Conservation (phyloP, 2,113 vertebrate species). For the Neofelis nebulosa region DNA sequence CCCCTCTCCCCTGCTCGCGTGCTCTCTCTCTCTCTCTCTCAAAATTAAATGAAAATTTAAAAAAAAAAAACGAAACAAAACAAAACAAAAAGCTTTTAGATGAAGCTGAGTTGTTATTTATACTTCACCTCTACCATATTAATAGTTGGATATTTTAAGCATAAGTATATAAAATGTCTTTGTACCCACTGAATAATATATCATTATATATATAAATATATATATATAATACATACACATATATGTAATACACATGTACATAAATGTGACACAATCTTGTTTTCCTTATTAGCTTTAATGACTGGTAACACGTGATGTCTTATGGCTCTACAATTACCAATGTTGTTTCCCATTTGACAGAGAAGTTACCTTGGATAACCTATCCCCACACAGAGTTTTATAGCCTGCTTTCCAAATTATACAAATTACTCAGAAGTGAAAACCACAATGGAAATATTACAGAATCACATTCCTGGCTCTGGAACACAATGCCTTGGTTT, state of each 20-base stretch:
- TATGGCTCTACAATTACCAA: constrained; percentile 73
- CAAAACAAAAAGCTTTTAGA: constrained; percentile 36
- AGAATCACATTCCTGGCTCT: constrained; percentile 85
- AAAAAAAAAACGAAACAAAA: no score
- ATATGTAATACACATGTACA: background rate
- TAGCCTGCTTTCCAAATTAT: constrained; percentile 86
- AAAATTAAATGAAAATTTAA: no score
- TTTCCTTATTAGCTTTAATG: constrained; percentile 60
- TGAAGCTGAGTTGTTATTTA: constrained; percentile 63
- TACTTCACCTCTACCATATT: constrained; percentile 53
- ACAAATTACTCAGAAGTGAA: constrained; percentile 87
- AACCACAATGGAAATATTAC: constrained; percentile 85
- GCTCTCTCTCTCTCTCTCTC: no score
- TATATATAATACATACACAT: background rate
- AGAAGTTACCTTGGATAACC: constrained; percentile 87
- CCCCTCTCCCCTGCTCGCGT: no score
- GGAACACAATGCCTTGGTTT: constrained; percentile 75
- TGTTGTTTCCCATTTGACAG: constrained; percentile 76
- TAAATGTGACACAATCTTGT: constrained; percentile 32
- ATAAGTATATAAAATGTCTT: constrained; percentile 61
- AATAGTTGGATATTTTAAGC: constrained; percentile 75
- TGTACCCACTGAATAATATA: constrained; percentile 13
- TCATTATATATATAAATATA: background rate
- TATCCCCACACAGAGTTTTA: constrained; percentile 82
- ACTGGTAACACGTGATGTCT: constrained; percentile 63